A percentile compares a stretch with the other conserved stretches of the same genome.
Evolutionary conservation across 2,888 invertebrate genomes (phyloP).

Genomic region (Acrobasis consociella): DNA sequence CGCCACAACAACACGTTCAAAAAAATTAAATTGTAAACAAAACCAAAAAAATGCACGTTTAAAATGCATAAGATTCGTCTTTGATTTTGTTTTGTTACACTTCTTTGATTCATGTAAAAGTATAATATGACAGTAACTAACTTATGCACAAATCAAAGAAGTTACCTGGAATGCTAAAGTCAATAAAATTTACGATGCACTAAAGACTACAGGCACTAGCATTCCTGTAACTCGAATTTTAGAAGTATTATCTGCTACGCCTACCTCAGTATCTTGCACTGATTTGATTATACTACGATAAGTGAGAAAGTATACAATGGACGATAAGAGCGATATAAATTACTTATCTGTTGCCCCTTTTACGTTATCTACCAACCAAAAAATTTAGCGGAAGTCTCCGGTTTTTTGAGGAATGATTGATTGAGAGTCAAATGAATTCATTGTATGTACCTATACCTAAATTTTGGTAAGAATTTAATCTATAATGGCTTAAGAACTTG

Average conservation of each 20-base stretch:
- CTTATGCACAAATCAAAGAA: background rate
- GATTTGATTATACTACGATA: constrained; percentile 62
- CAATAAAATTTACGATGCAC: background rate
- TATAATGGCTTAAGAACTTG: background rate
- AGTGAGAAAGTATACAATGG: constrained; percentile 63
- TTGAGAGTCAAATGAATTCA: constrained; percentile 22
- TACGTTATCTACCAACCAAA: constrained; percentile 58
- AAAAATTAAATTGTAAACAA: no score
- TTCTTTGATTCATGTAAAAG: no score
- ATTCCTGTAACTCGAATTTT: background rate
- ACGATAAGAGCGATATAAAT: constrained; percentile 58
- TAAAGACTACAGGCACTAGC: background rate
- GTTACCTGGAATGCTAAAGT: background rate
- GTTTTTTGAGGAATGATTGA: constrained; percentile 39
- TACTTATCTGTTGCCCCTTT: constrained; percentile 60
- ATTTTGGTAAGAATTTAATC: background rate
- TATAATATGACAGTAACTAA: no score
- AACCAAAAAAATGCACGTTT: no score
- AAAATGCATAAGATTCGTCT: no score
- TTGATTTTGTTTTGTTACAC: no score
- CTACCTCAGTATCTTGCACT: constrained; percentile 43
- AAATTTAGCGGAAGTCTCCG: constrained; percentile 55
- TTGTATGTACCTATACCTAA: background rate
- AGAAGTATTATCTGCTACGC: constrained; percentile 10
- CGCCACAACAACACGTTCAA: no score